Percentiles rank a stretch among this genome's conserved stretches.
Evolutionary conservation across 2,797 vertebrate genomes (phyloP).

Genomic region (Crotalus adamanteus): DNA sequence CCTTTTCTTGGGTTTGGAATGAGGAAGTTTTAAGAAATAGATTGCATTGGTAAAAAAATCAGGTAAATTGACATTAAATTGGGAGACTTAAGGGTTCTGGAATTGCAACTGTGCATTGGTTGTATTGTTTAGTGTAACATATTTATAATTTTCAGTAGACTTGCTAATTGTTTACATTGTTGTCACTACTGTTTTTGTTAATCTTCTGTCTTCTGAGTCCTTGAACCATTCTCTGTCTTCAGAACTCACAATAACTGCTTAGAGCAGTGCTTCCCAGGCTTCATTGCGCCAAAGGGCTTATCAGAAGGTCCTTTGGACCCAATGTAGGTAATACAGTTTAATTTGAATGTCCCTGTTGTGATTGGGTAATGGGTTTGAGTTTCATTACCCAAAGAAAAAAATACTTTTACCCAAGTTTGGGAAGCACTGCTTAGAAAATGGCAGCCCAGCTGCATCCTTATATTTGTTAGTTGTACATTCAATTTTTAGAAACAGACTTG

Average conservation of each 20-base stretch:
- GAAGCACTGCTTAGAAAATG: not conserved
- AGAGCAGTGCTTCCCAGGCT: not conserved
- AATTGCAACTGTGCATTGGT: constrained; percentile 6
- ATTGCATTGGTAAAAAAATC: constrained; percentile 4
- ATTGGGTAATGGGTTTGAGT: not conserved
- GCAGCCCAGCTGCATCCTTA: not conserved
- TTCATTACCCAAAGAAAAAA: not conserved
- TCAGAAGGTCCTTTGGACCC: not conserved
- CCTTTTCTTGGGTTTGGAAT: constrained; percentile 10
- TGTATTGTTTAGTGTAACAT: not conserved
- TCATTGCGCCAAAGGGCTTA: not conserved
- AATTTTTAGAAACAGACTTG: not conserved
- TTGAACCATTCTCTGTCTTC: not conserved
- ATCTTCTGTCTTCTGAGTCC: not conserved
- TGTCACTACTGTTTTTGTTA: constrained; percentile 27
- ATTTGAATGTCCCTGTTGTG: not conserved
- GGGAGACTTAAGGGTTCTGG: constrained; percentile 2
- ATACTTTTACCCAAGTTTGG: not conserved
- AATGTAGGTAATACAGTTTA: not conserved
- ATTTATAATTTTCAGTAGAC: constrained; percentile 1
- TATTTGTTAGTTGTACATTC: not conserved
- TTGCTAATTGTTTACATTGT: constrained; percentile 33
- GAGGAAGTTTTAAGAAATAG: constrained; percentile 33
- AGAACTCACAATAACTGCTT: not conserved
- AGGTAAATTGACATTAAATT: constrained; percentile 24